A percentile compares a stretch with the other conserved stretches of the same genome.
Conservation (phyloP, 2,888 invertebrate genomes). For the Chironomus tentans region DNA sequence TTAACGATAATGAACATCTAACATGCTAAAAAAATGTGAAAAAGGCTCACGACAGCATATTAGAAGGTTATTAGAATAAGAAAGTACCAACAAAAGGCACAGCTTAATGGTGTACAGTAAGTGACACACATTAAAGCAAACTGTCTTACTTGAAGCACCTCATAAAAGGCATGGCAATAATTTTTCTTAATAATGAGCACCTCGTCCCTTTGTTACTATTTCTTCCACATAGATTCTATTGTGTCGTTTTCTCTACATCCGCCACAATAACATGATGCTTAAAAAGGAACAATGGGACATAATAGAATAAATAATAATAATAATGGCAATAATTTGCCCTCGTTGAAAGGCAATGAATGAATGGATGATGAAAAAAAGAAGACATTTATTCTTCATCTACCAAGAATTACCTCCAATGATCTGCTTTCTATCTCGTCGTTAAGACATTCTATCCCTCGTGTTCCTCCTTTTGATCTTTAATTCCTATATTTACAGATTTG, state of each 20-base stretch:
- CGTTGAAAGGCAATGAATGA: background rate
- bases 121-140: background rate
- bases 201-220: background rate
- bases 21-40: no score
- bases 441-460: background rate
- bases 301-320: background rate
- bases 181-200: slow-evolving; percentile 19
- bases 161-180: slow-evolving; percentile 19
- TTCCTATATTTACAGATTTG: no score
- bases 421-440: slow-evolving; percentile 5
- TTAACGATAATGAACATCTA: background rate
- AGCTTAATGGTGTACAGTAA: background rate
- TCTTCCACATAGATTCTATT: background rate
- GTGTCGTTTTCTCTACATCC: background rate
- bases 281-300: background rate
- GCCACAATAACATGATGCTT: background rate
- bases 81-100: no score
- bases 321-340: background rate
- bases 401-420: slow-evolving; percentile 21
- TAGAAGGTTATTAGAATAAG: background rate
- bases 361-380: background rate
- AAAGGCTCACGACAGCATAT: background rate
- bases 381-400: background rate
- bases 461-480: background rate
- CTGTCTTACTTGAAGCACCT: background rate